phyloP scores from a whole-genome alignment of 2,113 vertebrate genomes.

The Scophthalmus maximus region DNA sequence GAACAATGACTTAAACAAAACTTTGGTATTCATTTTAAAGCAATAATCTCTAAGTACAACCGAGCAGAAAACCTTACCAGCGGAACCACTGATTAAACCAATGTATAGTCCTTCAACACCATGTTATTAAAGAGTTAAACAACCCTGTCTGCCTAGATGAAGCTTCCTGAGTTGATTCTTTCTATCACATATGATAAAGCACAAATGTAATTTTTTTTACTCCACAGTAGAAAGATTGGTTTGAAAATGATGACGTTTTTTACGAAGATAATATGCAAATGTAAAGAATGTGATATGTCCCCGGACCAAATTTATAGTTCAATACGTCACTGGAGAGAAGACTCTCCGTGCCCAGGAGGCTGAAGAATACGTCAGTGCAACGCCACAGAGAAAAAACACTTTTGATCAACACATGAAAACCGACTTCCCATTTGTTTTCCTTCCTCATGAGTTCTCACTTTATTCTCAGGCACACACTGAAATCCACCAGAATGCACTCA shows the following conservation, averaged over 20 bases:
- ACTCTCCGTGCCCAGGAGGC: background rate
- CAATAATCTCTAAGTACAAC: background rate
- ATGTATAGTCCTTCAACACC: background rate
- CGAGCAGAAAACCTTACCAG: background rate
- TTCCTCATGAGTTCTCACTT: background rate
- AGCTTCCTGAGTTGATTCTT: background rate
- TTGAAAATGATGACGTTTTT: background rate
- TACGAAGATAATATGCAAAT: background rate
- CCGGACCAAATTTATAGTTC: conserved; percentile 8
- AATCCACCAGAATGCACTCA: background rate
- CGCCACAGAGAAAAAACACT: background rate
- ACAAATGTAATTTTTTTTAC: background rate
- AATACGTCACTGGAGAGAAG: background rate
- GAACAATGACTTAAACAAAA: background rate
- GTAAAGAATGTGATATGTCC: background rate
- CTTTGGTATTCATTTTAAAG: background rate
- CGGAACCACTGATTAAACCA: background rate
- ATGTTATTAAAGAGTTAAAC: background rate
- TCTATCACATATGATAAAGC: background rate
- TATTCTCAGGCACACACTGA: background rate
- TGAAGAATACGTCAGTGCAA: background rate
- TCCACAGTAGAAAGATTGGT: background rate
- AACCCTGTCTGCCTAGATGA: background rate
- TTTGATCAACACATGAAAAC: conserved; percentile 15
- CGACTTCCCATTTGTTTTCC: background rate